phyloP scores from a whole-genome alignment of 1,140 invertebrate genomes.

The Lordiphosa collinella region DNA sequence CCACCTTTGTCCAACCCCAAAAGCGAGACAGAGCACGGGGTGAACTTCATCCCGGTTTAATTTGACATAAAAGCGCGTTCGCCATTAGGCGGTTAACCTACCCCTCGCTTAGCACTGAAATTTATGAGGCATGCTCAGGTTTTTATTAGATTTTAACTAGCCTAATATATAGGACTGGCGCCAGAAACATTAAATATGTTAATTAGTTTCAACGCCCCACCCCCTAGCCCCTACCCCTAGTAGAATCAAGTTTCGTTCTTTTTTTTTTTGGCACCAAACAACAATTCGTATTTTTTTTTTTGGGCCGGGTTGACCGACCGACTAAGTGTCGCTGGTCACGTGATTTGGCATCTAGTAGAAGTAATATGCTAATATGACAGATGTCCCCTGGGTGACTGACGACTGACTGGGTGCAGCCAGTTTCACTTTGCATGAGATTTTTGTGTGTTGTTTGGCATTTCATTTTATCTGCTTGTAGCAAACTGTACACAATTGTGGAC shows the following conservation, averaged over 20 bases:
- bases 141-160: conserved; percentile 80
- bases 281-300: conserved; percentile 15
- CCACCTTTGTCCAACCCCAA: conserved; percentile 46
- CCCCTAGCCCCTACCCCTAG: too few relatives aligned
- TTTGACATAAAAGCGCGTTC: conserved; percentile 77
- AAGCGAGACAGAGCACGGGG: neutral
- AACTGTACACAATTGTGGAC: conserved; percentile 57
- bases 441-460: conserved; percentile 25
- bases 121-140: conserved; percentile 79
- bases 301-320: conserved; percentile 6
- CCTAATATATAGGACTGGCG: conserved; percentile 54
- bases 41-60: conserved; percentile 48
- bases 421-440: too few relatives aligned
- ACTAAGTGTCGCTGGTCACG: conserved; percentile 68
- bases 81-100: conserved; percentile 66
- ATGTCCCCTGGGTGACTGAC: conserved; percentile 12
- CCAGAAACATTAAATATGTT: conserved; percentile 78
- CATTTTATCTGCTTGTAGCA: conserved; percentile 52
- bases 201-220: conserved; percentile 69
- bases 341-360: conserved; percentile 21
- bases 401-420: neutral
- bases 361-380: conserved; percentile 56
- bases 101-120: conserved; percentile 52
- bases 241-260: too few relatives aligned
- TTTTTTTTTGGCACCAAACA: conserved; percentile 40